A percentile compares a stretch with the other conserved stretches of the same genome.
phyloP scores from a whole-genome alignment of 2,113 vertebrate species.

The Tricholaema leucomelas region DNA sequence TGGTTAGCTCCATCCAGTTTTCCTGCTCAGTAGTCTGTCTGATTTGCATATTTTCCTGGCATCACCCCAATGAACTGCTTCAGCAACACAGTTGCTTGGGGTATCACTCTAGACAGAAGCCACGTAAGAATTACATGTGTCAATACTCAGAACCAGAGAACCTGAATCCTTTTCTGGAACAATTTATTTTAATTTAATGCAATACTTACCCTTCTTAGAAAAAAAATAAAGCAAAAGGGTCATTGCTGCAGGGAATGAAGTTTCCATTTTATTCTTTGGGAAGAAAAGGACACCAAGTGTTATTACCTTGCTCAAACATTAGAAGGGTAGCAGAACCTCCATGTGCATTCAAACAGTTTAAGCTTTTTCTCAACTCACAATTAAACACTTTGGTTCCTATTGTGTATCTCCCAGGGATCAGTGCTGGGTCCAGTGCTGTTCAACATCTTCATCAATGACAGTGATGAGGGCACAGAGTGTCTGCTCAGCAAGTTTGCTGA shows the following conservation, averaged over 20 bases:
- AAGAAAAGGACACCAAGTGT: background rate
- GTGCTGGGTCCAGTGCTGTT: too few species aligned
- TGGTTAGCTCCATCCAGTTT: background rate
- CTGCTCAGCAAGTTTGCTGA: too few species aligned
- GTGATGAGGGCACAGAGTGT: too few species aligned
- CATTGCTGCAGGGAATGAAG: background rate
- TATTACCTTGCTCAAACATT: background rate
- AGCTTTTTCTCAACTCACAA: background rate
- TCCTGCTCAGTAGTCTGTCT: background rate
- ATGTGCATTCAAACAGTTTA: background rate
- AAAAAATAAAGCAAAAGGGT: background rate
- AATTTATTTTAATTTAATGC: background rate
- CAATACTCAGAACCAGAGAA: background rate
- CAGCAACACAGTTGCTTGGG: background rate
- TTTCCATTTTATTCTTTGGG: background rate
- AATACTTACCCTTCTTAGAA: background rate
- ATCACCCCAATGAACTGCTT: background rate
- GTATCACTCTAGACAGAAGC: background rate
- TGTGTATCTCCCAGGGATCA: too few species aligned
- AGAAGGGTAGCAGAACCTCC: background rate
- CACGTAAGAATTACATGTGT: fast-evolving
- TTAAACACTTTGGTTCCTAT: background rate
- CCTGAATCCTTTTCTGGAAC: background rate
- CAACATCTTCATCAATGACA: too few species aligned
- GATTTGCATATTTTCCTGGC: background rate